These are phyloP conservation scores for Syrphus vitripennis DNA, from an alignment of 2,888 invertebrate genomes.

Conservation along the genomic window DNA sequence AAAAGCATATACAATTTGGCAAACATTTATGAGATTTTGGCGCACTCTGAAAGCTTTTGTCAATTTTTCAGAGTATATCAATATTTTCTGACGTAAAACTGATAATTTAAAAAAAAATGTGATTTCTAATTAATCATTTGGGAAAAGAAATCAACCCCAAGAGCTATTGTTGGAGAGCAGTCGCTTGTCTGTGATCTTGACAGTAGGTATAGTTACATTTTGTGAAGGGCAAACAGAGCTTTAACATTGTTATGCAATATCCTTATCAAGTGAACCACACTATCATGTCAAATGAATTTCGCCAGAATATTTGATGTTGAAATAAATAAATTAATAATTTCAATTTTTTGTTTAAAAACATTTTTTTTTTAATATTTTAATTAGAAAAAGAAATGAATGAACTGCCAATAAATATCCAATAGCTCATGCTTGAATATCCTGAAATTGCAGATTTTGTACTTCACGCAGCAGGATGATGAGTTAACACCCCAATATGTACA, in stretches of 20 bases:
- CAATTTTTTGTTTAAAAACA: too few relatives aligned
- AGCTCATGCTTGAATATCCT: too few relatives aligned
- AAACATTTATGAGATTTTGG: slow-evolving; percentile 15
- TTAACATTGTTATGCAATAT: slow-evolving; percentile 37
- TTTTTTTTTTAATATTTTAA: too few relatives aligned
- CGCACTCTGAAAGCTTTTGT: slow-evolving; percentile 44
- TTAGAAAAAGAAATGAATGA: too few relatives aligned
- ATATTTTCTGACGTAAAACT: slow-evolving; percentile 30
- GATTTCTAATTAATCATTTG: neutral
- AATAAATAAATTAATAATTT: too few relatives aligned
- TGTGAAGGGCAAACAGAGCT: slow-evolving; percentile 24
- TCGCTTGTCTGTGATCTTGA: slow-evolving; percentile 2
- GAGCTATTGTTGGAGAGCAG: neutral
- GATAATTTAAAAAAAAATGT: neutral
- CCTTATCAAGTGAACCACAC: slow-evolving; percentile 37
- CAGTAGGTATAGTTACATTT: neutral
- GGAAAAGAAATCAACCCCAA: neutral
- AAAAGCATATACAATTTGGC: slow-evolving; percentile 2
- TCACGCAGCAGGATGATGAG: too few relatives aligned
- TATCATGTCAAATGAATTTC: neutral
- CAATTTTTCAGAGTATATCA: neutral
- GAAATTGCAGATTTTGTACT: too few relatives aligned
- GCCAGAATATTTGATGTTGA: neutral
- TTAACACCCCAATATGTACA: too few relatives aligned
- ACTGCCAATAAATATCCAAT: too few relatives aligned